phyloP scores from a whole-genome alignment of 2,113 vertebrate genomes.

The Erythrocercus mccallii region DNA sequence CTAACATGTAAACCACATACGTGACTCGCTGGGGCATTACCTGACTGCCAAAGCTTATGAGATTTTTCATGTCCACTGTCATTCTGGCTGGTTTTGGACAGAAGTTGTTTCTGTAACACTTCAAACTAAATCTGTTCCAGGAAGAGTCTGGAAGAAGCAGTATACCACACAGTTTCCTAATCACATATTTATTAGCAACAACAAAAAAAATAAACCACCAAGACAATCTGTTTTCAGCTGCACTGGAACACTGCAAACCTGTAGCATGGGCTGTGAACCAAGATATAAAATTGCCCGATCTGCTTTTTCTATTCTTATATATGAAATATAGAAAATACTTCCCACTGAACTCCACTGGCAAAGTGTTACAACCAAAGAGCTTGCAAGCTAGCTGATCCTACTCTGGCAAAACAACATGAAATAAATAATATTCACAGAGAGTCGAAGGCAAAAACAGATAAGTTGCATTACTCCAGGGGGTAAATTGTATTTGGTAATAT shows the following conservation, averaged over 20 bases:
- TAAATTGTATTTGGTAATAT: background rate
- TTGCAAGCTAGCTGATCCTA: background rate
- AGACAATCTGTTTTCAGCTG: background rate
- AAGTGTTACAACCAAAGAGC: background rate
- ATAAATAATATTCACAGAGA: background rate
- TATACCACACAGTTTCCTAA: background rate
- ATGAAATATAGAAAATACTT: background rate
- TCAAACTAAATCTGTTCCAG: background rate
- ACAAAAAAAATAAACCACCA: background rate
- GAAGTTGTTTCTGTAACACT: constrained; percentile 23
- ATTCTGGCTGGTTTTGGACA: background rate
- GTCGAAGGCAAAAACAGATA: background rate
- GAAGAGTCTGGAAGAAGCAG: constrained; percentile 7
- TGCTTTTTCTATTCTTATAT: background rate
- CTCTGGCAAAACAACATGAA: background rate
- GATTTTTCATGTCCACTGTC: background rate
- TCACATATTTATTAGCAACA: background rate
- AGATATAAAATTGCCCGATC: background rate
- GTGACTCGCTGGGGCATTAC: background rate
- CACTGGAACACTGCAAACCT: background rate
- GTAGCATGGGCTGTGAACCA: background rate
- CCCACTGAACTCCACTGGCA: background rate
- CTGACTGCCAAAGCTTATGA: background rate
- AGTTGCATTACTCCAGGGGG: background rate
- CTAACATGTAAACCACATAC: background rate